Conservation (phyloP, 35 echinoderm and acorn worm genomes). For the Eucidaris tribuloides region DNA sequence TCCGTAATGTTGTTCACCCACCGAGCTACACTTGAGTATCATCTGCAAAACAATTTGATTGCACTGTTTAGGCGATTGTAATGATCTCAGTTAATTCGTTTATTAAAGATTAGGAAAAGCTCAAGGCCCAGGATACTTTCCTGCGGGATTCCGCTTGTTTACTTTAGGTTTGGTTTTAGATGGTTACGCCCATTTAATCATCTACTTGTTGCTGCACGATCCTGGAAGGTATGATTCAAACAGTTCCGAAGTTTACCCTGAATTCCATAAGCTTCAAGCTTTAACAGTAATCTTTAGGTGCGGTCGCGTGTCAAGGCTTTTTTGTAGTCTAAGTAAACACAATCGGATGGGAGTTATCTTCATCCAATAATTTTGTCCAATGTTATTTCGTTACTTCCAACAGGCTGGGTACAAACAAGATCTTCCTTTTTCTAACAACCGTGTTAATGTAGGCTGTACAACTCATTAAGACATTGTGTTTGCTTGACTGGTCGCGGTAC, state of each 20-base stretch:
- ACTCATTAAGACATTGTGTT: background rate
- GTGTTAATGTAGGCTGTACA: background rate
- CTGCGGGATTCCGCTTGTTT: too few species aligned
- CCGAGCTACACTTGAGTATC: too few species aligned
- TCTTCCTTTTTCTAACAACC: background rate
- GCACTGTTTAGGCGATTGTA: too few species aligned
- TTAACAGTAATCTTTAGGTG: conserved; percentile 6
- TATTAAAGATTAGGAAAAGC: too few species aligned
- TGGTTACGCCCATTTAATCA: too few species aligned
- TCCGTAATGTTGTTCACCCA: too few species aligned
- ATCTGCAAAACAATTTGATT: too few species aligned
- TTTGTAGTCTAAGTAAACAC: conserved; percentile 22
- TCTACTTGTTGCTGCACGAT: too few species aligned
- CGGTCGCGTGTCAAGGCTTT: conserved; percentile 36
- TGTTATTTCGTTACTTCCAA: background rate
- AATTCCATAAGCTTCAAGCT: conserved; percentile 36
- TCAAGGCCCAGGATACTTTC: too few species aligned
- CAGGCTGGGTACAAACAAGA: conserved; percentile 1
- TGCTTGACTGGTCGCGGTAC: conserved; percentile 4
- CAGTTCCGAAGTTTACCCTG: background rate
- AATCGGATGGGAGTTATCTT: background rate
- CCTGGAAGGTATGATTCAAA: too few species aligned
- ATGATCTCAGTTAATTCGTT: too few species aligned
- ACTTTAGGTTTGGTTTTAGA: too few species aligned
- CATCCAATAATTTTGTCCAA: background rate